Conservation (phyloP, 2,888 invertebrate species). For the Rotaria magnacalcarata region DNA sequence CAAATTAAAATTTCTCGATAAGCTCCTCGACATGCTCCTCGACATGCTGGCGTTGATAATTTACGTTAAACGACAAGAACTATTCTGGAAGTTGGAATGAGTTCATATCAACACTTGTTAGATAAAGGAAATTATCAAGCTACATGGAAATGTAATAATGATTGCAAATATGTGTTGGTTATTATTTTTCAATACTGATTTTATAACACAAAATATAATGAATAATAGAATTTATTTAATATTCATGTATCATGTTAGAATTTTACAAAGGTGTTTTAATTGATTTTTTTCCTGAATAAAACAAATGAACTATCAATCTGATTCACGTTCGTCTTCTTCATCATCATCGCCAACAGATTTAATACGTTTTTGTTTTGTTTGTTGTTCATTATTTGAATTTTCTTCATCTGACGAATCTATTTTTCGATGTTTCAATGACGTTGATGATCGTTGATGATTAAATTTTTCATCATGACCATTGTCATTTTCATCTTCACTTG, state of each 20-base stretch:
- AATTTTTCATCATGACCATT: constrained; percentile 32
- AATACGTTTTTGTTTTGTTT: neutral
- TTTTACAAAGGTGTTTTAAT: too few species aligned
- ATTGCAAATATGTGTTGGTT: too few species aligned
- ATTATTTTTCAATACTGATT: too few species aligned
- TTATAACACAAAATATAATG: too few species aligned
- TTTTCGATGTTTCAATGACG: constrained; percentile 32
- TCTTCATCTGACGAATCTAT: neutral
- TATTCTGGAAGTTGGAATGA: neutral
- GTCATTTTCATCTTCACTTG: constrained; percentile 40
- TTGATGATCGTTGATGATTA: constrained; percentile 6
- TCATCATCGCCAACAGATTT: neutral
- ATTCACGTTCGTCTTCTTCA: neutral
- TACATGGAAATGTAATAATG: neutral
- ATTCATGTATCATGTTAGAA: too few species aligned
- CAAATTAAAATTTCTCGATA: neutral
- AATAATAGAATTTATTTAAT: too few species aligned
- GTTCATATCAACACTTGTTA: neutral
- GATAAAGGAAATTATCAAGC: constrained; percentile 9
- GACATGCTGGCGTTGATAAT: neutral
- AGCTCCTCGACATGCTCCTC: neutral
- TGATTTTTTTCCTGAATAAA: too few species aligned
- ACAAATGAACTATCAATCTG: neutral
- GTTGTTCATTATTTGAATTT: neutral
- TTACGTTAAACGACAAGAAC: neutral